These are phyloP conservation scores for Sebastes schlegelii DNA, from an alignment of 2,113 vertebrate species.

Conservation along the genomic window DNA sequence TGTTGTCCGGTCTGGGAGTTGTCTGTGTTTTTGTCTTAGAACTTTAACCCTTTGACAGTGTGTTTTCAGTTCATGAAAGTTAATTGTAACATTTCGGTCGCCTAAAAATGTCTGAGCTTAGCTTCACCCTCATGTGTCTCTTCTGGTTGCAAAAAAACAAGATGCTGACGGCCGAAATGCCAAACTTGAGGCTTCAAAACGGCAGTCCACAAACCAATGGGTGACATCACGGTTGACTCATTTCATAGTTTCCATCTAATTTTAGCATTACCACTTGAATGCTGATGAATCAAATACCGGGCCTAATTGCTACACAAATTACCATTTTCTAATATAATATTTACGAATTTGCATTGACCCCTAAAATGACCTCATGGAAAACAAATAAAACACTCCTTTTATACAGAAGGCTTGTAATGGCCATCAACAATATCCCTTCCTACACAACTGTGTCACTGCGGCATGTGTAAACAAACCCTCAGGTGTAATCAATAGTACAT, in stretches of 20 bases:
- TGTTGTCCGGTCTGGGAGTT: too few relatives aligned
- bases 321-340: conserved; percentile 11
- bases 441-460: not conserved
- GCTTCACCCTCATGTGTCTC: too few relatives aligned
- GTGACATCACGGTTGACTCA: not conserved
- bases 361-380: conserved; percentile 3
- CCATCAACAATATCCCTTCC: not conserved
- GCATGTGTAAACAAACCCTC: conserved; percentile 15
- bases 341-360: not conserved
- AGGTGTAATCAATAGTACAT: conserved; percentile 13
- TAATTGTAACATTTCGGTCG: too few relatives aligned
- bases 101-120: too few relatives aligned
- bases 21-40: too few relatives aligned
- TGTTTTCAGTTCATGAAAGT: too few relatives aligned
- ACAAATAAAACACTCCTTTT: conserved; percentile 4
- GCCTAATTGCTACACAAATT: conserved; percentile 13
- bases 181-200: too few relatives aligned
- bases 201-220: too few relatives aligned
- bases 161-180: too few relatives aligned
- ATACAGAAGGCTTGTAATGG: conserved; percentile 5
- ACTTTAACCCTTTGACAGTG: too few relatives aligned
- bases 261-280: not conserved
- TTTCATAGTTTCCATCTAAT: conserved; percentile 11
- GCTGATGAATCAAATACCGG: conserved; percentile 2
- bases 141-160: too few relatives aligned